Evolutionary conservation across 2,797 vertebrate genomes (phyloP).

Genomic region (Babyrousa celebensis): DNA sequence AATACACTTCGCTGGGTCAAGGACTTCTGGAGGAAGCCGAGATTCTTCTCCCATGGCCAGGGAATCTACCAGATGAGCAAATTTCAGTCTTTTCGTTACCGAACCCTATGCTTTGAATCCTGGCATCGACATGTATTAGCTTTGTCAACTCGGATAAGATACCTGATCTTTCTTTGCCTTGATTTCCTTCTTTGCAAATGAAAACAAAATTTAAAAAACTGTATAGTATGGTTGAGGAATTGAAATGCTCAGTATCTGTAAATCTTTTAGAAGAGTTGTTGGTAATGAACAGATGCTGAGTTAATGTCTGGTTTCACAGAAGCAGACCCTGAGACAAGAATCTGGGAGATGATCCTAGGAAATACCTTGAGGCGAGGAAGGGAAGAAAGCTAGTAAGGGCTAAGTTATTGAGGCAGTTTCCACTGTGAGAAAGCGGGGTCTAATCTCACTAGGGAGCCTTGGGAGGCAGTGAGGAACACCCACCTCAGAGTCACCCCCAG

Average conservation of each 20-base stretch:
- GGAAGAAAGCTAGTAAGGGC: background rate
- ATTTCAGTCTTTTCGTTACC: conserved; percentile 47
- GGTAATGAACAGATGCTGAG: background rate
- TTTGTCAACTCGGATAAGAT: conserved; percentile 27
- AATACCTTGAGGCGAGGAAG: background rate
- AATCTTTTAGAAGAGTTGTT: conserved; percentile 19
- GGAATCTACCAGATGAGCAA: background rate
- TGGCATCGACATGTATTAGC: background rate
- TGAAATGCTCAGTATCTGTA: background rate
- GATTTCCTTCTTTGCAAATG: conserved; percentile 32
- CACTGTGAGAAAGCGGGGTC: background rate
- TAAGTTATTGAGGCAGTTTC: background rate
- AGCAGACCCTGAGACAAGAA: background rate
- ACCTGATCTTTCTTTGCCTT: background rate
- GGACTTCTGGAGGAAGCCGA: background rate
- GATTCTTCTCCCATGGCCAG: background rate
- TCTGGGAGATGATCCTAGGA: conserved; percentile 20
- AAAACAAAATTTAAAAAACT: conserved; percentile 56
- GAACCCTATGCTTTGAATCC: background rate
- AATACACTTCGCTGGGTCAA: conserved; percentile 34
- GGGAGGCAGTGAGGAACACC: background rate
- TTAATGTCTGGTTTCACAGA: conserved; percentile 16
- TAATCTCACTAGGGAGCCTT: background rate
- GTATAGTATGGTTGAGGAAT: background rate
- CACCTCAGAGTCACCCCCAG: background rate